Conservation (phyloP, 2,888 invertebrate genomes). For the Epinotia brunnichana region DNA sequence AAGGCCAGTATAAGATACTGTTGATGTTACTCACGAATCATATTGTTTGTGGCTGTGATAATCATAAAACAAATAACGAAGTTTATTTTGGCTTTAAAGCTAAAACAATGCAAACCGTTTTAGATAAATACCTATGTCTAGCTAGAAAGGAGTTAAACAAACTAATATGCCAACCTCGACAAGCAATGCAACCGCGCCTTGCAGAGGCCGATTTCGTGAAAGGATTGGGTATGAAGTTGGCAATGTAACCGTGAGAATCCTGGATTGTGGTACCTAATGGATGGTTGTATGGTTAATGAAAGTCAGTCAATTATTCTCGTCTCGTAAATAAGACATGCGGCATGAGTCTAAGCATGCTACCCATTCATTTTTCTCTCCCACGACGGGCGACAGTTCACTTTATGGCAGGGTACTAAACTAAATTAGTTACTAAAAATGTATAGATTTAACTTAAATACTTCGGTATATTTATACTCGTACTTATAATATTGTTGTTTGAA, state of each 20-base stretch:
- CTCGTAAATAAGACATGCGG: constrained; percentile 58
- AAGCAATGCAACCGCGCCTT: constrained; percentile 4
- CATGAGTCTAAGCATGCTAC: constrained; percentile 49
- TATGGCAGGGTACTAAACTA: background rate
- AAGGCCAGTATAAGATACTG: too few species aligned
- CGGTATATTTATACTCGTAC: too few species aligned
- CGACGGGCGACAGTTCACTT: constrained; percentile 58
- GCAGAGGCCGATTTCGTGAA: constrained; percentile 32
- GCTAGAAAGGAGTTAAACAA: constrained; percentile 10
- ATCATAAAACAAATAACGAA: constrained; percentile 21
- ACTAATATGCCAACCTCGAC: constrained; percentile 16
- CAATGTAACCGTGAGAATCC: constrained; percentile 55
- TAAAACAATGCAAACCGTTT: constrained; percentile 8
- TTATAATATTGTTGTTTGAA: too few species aligned
- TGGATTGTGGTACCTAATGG: constrained; percentile 50
- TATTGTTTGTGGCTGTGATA: constrained; percentile 1
- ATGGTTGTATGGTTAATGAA: constrained; percentile 68
- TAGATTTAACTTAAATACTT: background rate
- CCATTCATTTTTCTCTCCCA: constrained; percentile 78
- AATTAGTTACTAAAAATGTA: background rate
- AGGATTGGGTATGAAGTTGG: constrained; percentile 22
- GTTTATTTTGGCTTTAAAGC: constrained; percentile 16
- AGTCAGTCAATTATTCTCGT: constrained; percentile 70
- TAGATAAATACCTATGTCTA: background rate
- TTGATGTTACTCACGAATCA: background rate